Base-by-base conservation (phyloP, 2,888 invertebrate genomes). In the Drosophila siamana region DNA sequence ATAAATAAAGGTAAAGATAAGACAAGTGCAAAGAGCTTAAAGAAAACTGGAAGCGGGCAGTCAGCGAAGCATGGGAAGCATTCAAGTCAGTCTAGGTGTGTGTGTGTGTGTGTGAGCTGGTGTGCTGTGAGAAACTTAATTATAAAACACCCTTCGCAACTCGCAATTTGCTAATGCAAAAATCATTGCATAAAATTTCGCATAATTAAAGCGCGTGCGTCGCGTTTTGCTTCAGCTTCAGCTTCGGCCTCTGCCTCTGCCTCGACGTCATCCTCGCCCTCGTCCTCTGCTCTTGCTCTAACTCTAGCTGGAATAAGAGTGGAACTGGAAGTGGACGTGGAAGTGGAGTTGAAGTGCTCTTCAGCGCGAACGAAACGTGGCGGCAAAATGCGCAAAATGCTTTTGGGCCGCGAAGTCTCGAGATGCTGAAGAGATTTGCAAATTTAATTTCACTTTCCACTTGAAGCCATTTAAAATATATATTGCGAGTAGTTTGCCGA, bases 301-400 rank as follows among this genome's bases (percentile, higher is more conserved):
- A 36, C 36, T 15, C 24, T n/a, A 16, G 3, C 36, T 26, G 4
- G 24, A 5, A 19, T 19, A 19, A 1, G 19, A 50, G 33, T 50
- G 50, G 36, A 36, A 13, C 7, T 15, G 36, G 15, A 16, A 5
- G 36, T 26, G 5, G 24, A 8, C 26, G 38, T 52, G 36, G 15
- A 16, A 5, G 36, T 26, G 5, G 24, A 8, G 38, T 24, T 52
- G 36, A 38, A 38, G 36, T 38, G 36, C 15, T 2, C 36, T 38
- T 38, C 6, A 26, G 26, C 19, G 26, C 16, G 40, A 28, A 64
- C 74, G 70, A 80, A 81, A 65, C 81, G 87, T 73, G 80, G 86
- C 86, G 67, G 86, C 70, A 70, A 83, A 83, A 83, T 86, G 82
- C 74, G 86, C 70, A 70, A 83, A 83, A 83, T 86, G 82, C 74